Evolutionary conservation across 2,797 vertebrate species (phyloP).

Genomic region (Myotis pilosus): DNA sequence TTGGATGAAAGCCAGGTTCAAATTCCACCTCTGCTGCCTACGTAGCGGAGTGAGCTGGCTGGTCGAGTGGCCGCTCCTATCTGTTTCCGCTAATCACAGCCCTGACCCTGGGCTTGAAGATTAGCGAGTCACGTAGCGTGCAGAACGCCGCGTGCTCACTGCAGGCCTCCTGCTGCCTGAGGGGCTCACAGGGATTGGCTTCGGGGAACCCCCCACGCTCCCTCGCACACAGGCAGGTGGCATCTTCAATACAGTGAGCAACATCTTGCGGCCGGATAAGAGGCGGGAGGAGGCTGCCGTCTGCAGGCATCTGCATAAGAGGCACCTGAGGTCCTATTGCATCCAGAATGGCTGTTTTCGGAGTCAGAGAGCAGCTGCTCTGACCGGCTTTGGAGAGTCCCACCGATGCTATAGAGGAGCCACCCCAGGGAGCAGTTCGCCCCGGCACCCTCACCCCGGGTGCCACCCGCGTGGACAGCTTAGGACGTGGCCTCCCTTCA

Average conservation of each 20-base stretch:
- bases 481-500: neutral
- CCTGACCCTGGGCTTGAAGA: neutral
- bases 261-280: neutral
- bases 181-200: neutral
- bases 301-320: slow-evolving; percentile 34
- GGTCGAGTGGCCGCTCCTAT: neutral
- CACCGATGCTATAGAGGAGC: neutral
- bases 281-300: neutral
- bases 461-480: neutral
- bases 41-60: neutral
- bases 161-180: neutral
- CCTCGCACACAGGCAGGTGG: neutral
- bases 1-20: neutral
- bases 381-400: neutral
- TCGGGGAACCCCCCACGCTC: neutral
- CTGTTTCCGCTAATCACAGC: neutral
- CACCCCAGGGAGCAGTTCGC: neutral
- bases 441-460: neutral
- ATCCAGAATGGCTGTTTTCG: neutral
- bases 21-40: neutral
- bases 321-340: neutral
- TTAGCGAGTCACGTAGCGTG: rapidly evolving
- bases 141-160: rapidly evolving
- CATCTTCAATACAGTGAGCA: neutral
- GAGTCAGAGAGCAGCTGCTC: neutral